Evolutionary conservation across 2,113 vertebrate species (phyloP).

Genomic region (Notechis scutatus): DNA sequence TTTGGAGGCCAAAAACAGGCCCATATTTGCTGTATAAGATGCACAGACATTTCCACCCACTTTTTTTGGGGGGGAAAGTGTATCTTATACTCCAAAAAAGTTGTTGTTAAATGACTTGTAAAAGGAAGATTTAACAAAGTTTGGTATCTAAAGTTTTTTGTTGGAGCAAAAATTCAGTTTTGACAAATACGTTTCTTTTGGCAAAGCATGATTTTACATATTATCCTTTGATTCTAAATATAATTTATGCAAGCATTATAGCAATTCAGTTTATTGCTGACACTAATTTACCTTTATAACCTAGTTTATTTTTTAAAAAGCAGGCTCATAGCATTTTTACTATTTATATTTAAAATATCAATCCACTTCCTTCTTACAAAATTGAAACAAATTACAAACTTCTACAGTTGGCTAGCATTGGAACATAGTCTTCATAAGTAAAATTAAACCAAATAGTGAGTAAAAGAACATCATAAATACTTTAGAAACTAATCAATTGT

Average conservation of each 20-base stretch:
- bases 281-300: not conserved
- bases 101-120: conserved; percentile 49
- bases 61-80: too few relatives aligned
- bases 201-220: not conserved
- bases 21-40: too few relatives aligned
- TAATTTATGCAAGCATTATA: not conserved
- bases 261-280: not conserved
- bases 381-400: not conserved
- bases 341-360: not conserved
- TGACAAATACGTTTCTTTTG: conserved; percentile 18
- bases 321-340: not conserved
- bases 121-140: conserved; percentile 50
- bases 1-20: too few relatives aligned
- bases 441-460: not conserved
- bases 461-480: not conserved
- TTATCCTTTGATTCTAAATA: not conserved
- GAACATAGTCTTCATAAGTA: not conserved
- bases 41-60: too few relatives aligned
- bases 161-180: not conserved
- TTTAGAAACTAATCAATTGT: not conserved
- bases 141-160: conserved; percentile 3
- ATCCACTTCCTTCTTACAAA: not conserved
- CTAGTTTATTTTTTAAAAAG: not conserved
- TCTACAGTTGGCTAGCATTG: not conserved
- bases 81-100: not conserved